Evolutionary conservation across 2,113 vertebrate genomes (phyloP), one percentile per base, ranked within the genome.

Genomic region (Pangasianodon gigas): DNA sequence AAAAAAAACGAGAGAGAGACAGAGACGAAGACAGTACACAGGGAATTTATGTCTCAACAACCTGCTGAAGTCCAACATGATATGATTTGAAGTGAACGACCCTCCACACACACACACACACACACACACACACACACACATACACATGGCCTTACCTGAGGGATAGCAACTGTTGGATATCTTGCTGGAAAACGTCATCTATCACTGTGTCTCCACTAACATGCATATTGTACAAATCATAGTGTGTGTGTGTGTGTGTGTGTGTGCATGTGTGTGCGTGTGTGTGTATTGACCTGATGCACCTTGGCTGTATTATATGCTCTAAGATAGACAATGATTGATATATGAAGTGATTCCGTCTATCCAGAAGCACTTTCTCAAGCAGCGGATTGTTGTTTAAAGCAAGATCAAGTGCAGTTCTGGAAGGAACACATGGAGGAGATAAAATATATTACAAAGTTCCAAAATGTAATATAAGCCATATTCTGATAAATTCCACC

Each of bases 141-240:
- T 48, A 77, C 26, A 80, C 48, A 80, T 41, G 77, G 60, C 65
- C 82, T 89, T 56, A 88, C 83, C 65, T 83, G 85, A 77, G 74
- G 88, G 88, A 37, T 71, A 62, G 56, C 62, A 83, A 89, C 88
- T 86, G 51, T 88, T 85, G 32, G 52, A 84, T 52, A 92, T 89
- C 92, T 92, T 93, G 91, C 94, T 86, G 90, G 92, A 65, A 93
- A 92, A 93, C 92, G 91, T 93, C 94, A 92, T 87, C 91, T 60
- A 77, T 90, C 89, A 89, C 89, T 89, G 80, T 90, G 74, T 90
- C 60, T 88, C 74, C 60, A 74, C 84, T 91, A 88, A 89, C 91
- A 80, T 91, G 88, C 93, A 94, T 93, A 95, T 92, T 93, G 90
- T 88, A 51, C 79, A 81, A 85, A 87, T 90, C 86, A 86, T 21